phyloP scores from a whole-genome alignment of 2,888 invertebrate genomes.

The Leucophenga maculata region DNA sequence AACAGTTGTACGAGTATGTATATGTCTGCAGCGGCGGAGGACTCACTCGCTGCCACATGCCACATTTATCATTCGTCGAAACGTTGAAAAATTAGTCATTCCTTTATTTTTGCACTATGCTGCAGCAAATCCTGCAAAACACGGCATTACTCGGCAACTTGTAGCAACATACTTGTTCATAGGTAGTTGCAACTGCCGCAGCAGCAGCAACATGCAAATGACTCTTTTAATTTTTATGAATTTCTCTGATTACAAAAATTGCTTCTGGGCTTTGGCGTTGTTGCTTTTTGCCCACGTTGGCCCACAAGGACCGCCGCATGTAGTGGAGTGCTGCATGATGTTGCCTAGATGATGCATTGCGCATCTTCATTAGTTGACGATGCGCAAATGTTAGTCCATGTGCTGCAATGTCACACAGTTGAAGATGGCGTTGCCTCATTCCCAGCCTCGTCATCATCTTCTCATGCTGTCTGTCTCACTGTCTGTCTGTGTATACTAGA shows the following conservation, averaged over 20 bases:
- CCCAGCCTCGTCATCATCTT: slow-evolving; percentile 47
- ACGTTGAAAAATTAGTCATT: slow-evolving; percentile 66
- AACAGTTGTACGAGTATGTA: slow-evolving; percentile 46
- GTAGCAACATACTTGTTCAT: slow-evolving; percentile 26
- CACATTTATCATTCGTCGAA: slow-evolving; percentile 65
- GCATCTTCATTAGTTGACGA: slow-evolving; percentile 64
- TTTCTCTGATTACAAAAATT: slow-evolving; percentile 66
- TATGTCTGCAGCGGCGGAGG: slow-evolving; percentile 60
- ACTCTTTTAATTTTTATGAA: slow-evolving; percentile 66
- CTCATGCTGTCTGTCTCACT: slow-evolving; percentile 57
- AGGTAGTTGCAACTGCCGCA: not conserved
- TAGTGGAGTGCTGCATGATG: slow-evolving; percentile 27
- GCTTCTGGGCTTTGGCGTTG: slow-evolving; percentile 60
- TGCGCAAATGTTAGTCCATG: slow-evolving; percentile 42
- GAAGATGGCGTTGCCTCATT: not conserved
- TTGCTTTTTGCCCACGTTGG: not conserved
- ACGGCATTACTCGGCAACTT: slow-evolving; percentile 37
- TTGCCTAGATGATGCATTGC: slow-evolving; percentile 61
- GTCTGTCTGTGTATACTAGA: slow-evolving; percentile 50
- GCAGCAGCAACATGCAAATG: slow-evolving; percentile 58
- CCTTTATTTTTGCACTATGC: slow-evolving; percentile 62
- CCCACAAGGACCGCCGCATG: slow-evolving; percentile 26
- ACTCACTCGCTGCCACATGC: slow-evolving; percentile 57
- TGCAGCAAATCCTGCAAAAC: slow-evolving; percentile 46
- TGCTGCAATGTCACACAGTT: slow-evolving; percentile 30